Evolutionary conservation across 2,113 vertebrate species (phyloP).

Genomic region (Oryzias curvinotus): DNA sequence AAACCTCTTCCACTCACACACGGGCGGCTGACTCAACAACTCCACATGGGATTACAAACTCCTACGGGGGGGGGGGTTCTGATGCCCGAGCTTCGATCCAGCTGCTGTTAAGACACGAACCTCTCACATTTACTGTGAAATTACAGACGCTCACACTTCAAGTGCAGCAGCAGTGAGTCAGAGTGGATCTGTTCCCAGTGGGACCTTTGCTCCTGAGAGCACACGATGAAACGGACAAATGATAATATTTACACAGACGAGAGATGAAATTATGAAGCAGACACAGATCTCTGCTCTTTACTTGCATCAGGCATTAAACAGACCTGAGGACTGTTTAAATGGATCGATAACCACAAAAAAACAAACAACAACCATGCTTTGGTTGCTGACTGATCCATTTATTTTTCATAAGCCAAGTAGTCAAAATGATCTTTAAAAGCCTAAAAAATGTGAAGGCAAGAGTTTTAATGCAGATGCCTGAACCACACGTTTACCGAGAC

Average conservation of each 20-base stretch:
- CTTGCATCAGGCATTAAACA: slow-evolving; percentile 8
- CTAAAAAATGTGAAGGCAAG: too few relatives aligned
- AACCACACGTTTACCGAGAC: too few relatives aligned
- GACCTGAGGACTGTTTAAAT: background rate
- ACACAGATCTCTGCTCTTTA: slow-evolving; percentile 15
- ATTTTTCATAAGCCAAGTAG: too few relatives aligned
- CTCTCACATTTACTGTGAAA: slow-evolving; percentile 24
- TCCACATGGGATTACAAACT: slow-evolving; percentile 57
- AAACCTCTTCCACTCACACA: slow-evolving; percentile 58
- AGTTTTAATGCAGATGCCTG: too few relatives aligned
- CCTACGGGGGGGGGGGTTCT: slow-evolving; percentile 8
- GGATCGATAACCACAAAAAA: background rate
- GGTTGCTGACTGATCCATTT: too few relatives aligned
- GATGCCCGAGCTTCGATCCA: background rate
- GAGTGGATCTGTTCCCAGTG: slow-evolving; percentile 16
- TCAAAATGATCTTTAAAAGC: too few relatives aligned
- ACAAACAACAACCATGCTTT: too few relatives aligned
- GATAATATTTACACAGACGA: slow-evolving; percentile 19
- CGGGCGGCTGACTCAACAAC: slow-evolving; percentile 64
- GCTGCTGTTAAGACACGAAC: slow-evolving; percentile 12
- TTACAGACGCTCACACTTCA: background rate
- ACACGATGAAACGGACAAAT: slow-evolving; percentile 16
- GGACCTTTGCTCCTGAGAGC: slow-evolving; percentile 15
- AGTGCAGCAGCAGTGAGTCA: slow-evolving; percentile 25
- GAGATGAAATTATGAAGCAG: slow-evolving; percentile 10